Evolutionary conservation across 2,888 invertebrate species (phyloP).

Genomic region (Dastarcus helophoroides): DNA sequence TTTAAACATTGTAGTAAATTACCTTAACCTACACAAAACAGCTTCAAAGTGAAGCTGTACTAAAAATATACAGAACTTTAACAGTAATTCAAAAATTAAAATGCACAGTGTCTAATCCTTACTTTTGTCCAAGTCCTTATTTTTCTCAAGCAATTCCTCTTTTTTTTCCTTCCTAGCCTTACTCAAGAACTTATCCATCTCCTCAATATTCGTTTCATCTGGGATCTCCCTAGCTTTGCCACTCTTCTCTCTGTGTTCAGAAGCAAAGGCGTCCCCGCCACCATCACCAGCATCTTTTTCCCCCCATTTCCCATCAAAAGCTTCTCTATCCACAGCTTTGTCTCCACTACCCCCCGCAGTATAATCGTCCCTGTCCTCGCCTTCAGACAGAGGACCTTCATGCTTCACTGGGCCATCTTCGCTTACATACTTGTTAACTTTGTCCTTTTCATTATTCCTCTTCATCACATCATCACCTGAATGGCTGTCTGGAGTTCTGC

Average conservation of each 20-base stretch:
- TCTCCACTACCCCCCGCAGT: conserved; percentile 21
- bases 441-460: conserved; percentile 43
- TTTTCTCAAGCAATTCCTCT: conserved; percentile 44
- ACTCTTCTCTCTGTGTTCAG: conserved; percentile 9
- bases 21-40: too few relatives aligned
- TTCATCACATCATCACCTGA: conserved; percentile 21
- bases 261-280: conserved; percentile 15
- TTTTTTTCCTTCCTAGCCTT: conserved; percentile 47
- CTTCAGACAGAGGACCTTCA: conserved; percentile 47
- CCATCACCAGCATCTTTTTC: conserved; percentile 38
- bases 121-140: conserved; percentile 39
- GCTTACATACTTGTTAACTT: conserved; percentile 44
- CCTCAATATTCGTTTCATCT: conserved; percentile 38
- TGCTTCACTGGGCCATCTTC: conserved; percentile 39
- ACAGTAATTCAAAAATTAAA: too few relatives aligned
- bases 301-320: conserved; percentile 56
- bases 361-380: conserved; percentile 46
- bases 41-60: too few relatives aligned
- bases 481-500: conserved; percentile 41
- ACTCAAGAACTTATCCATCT: conserved; percentile 45
- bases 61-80: too few relatives aligned
- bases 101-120: too few relatives aligned
- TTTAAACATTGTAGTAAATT: too few relatives aligned
- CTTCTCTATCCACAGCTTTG: conserved; percentile 47
- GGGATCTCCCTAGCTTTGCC: conserved; percentile 21